These are phyloP conservation scores for Pampusana beccarii DNA, from an alignment of 2,113 vertebrate species.

Conservation along the genomic window DNA sequence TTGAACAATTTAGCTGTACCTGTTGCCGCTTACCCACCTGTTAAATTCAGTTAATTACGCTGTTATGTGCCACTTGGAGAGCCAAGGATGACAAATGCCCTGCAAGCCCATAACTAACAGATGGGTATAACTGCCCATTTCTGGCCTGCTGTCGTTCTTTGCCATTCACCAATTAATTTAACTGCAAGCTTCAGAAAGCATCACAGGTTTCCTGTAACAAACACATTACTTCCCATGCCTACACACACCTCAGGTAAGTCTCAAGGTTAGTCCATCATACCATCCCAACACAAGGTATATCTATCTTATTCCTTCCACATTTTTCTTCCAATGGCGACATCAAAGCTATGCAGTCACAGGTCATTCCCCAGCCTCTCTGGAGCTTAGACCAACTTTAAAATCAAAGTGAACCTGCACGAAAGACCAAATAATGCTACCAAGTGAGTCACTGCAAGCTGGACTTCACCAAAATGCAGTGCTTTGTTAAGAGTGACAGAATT, in stretches of 20 bases:
- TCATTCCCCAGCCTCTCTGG: background rate
- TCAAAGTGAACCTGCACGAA: background rate
- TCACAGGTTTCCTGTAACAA: background rate
- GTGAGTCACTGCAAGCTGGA: background rate
- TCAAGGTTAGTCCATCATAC: background rate
- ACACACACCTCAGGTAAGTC: background rate
- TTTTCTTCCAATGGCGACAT: background rate
- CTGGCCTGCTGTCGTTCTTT: background rate
- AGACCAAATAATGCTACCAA: background rate
- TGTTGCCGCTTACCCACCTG: background rate
- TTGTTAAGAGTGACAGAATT: background rate
- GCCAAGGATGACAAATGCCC: background rate
- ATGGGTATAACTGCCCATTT: background rate
- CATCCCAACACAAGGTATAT: background rate
- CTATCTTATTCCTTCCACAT: background rate
- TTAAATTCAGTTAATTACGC: background rate
- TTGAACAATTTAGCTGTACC: background rate
- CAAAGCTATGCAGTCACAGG: background rate
- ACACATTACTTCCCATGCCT: background rate
- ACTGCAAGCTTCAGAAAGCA: background rate
- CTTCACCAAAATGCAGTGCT: background rate
- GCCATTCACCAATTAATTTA: background rate
- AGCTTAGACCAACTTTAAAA: background rate
- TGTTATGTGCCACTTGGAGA: background rate
- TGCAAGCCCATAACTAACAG: background rate